Evolutionary conservation across 92 coral and sea anemone species (phyloP), one percentile per base, ranked within the genome.

Genomic region (Phymanthus crucifer): DNA sequence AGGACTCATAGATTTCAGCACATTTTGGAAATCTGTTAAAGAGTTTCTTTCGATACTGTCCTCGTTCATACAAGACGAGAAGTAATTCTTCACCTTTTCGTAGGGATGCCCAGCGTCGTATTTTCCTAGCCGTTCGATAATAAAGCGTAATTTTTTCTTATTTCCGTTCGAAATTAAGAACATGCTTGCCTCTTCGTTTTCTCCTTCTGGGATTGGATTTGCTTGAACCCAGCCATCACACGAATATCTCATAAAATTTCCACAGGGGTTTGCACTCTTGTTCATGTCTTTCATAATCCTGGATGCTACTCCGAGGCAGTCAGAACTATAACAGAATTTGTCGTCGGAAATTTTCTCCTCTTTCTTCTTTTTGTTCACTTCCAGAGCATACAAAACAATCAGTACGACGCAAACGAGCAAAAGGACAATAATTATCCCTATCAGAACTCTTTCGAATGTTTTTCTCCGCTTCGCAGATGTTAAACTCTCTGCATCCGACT

Each of bases 161-260:
- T 81, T 89, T 10, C 33, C 26, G 65, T 71, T 74, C 2, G 68
- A 76, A 12, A 81, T 61, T 11, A 13, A 6, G 17, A 40, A 26
- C 76, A 82, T 73, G 9, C 71, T 40, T 37, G 75, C 92, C 23
- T 65, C 43, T 69, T 80, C 77, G 52, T 67, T 77, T 24, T 45
- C 71, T n/a, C 89, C 80, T 9, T 84, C 83, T 3, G 83, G 84
- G 21, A 89, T 85, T 8, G 89, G 89, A 48, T 89, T 78, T 3
- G 67, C 40, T 17, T 73, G 54, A 8, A 72, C 78, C 92, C 92
- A 89, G 24, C 86, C 80, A 32, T 84, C 89, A 74, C 92, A 89
- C 0, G 92, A 76, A 71, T 84, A 47, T 65, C 47, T 80, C 78
- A 66, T 77, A 68, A 85, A 77, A 37, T 89, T 36, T 21, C 74